Conservation (phyloP, 2,113 vertebrate genomes). For the Corythornis cristatus region DNA sequence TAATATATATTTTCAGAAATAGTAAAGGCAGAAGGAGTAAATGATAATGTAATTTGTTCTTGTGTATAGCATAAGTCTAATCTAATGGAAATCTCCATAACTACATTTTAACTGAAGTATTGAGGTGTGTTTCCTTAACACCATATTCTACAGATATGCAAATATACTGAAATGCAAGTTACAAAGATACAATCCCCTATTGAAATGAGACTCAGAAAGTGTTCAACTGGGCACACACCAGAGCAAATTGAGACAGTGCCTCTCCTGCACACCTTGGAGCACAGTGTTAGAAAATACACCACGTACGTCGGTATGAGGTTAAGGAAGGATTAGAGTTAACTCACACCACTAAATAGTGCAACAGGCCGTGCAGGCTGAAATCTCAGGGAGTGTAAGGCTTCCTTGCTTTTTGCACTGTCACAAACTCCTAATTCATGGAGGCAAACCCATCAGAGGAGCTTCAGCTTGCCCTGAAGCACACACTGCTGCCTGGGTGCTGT, state of each 20-base stretch:
- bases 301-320: accelerated
- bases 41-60: neutral
- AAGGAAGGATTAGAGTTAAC: neutral
- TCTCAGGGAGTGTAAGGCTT: neutral
- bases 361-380: neutral
- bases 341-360: neutral
- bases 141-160: neutral
- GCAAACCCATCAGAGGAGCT: neutral
- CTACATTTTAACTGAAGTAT: neutral
- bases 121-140: neutral
- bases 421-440: neutral
- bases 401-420: neutral
- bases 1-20: neutral
- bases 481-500: too few species aligned
- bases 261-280: neutral
- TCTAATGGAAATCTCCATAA: neutral
- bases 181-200: neutral
- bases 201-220: neutral
- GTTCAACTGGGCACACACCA: neutral
- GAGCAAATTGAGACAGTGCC: neutral
- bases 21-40: neutral
- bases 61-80: neutral
- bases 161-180: neutral
- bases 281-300: neutral
- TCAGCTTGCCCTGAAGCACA: too few species aligned